These are phyloP conservation scores for Psix sp. DNA, from an alignment of 1,140 invertebrate species.

Conservation along the genomic window DNA sequence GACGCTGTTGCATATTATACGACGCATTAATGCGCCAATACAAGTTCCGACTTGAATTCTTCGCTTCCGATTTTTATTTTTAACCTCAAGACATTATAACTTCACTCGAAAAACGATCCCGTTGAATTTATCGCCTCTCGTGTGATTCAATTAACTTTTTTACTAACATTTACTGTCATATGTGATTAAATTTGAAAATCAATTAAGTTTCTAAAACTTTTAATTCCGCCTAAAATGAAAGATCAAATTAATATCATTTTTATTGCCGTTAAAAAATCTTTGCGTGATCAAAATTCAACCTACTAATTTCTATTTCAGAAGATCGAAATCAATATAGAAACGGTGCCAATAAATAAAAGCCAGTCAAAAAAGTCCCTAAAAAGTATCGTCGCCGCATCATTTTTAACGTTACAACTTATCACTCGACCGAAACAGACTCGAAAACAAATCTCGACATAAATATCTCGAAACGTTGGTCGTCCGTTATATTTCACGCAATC, in stretches of 20 bases:
- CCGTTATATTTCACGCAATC: conserved; percentile 50
- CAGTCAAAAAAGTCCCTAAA: conserved; percentile 33
- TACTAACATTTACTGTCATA: too few species aligned
- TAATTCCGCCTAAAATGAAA: too few species aligned
- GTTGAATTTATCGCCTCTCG: too few species aligned
- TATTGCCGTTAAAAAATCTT: conserved; percentile 15
- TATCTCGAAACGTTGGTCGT: conserved; percentile 22
- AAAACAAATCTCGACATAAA: conserved; percentile 50
- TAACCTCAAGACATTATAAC: too few species aligned
- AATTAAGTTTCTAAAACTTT: too few species aligned
- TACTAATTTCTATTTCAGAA: conserved; percentile 22
- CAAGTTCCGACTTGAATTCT: conserved; percentile 37
- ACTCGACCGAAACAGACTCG: conserved; percentile 32
- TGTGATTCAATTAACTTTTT: too few species aligned
- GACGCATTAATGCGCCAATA: conserved; percentile 51
- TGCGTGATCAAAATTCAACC: conserved; percentile 29
- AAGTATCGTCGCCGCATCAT: conserved; percentile 27
- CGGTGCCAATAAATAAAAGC: conserved; percentile 37
- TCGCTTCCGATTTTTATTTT: conserved; percentile 2
- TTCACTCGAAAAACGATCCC: too few species aligned
- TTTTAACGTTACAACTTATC: conserved; percentile 39
- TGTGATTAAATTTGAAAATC: too few species aligned
- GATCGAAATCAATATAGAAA: conserved; percentile 44
- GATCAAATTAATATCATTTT: too few species aligned
- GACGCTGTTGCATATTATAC: conserved; percentile 55